Evolutionary conservation across 2,797 vertebrate species (phyloP).

Genomic region (Uromys caudimaculatus): DNA sequence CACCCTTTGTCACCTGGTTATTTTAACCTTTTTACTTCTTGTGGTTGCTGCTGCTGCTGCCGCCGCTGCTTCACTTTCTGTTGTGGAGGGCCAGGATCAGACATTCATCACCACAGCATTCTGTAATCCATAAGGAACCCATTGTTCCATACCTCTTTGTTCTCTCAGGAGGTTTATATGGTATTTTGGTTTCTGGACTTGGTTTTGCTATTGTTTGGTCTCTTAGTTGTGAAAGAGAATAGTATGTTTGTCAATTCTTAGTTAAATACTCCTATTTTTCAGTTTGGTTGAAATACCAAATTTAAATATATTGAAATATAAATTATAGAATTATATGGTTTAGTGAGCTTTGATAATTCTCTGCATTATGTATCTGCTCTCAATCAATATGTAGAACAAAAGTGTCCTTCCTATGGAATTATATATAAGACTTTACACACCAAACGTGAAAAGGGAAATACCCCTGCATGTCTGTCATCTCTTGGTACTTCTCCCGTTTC

Average conservation of each 20-base stretch:
- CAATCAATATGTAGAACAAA: background rate
- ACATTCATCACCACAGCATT: background rate
- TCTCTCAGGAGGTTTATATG: background rate
- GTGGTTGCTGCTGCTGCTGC: background rate
- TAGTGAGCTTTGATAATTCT: background rate
- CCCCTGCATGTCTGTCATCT: no score
- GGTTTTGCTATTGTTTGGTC: background rate
- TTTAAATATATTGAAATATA: background rate
- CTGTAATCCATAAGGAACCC: background rate
- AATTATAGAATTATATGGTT: background rate
- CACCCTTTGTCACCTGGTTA: background rate
- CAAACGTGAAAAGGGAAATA: background rate
- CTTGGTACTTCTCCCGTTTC: background rate
- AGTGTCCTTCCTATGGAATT: background rate
- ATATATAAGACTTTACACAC: background rate
- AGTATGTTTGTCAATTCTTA: background rate
- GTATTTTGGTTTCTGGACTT: background rate
- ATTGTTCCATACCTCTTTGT: background rate
- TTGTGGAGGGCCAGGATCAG: background rate
- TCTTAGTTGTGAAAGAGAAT: background rate
- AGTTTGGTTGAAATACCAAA: background rate
- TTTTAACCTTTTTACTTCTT: constrained; percentile 13
- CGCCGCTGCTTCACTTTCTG: background rate
- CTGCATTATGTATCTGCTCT: background rate
- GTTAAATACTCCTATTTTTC: constrained; percentile 5